phyloP scores from a whole-genome alignment of 2,113 vertebrate genomes.

The Paraplagusia blochii region DNA sequence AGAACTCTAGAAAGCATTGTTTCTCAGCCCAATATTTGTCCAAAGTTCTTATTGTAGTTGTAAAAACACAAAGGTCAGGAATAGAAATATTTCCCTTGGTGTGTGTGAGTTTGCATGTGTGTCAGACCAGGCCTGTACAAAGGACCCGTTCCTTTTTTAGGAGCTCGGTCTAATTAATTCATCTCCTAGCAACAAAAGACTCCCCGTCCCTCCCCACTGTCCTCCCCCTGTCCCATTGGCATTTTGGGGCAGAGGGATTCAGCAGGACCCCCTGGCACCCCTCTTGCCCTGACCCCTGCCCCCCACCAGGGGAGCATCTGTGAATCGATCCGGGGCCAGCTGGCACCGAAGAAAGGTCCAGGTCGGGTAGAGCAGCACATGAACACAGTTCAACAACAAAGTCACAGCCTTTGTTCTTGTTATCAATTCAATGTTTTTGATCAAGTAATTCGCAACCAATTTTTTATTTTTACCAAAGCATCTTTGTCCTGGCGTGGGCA shows the following conservation, averaged over 20 bases:
- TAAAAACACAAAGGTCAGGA: too few relatives aligned
- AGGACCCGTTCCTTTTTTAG: conserved; percentile 45
- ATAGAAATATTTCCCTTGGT: too few relatives aligned
- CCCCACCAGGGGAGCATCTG: conserved; percentile 77
- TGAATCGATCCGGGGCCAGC: conserved; percentile 76
- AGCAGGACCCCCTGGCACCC: conserved; percentile 69
- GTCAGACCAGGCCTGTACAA: conserved; percentile 30
- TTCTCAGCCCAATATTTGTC: too few relatives aligned
- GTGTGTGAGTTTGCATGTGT: conserved; percentile 23
- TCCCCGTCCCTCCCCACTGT: conserved; percentile 14
- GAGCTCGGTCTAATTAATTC: conserved; percentile 72
- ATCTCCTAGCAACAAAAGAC: conserved; percentile 61
- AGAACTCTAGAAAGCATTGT: too few relatives aligned
- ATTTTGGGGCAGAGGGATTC: conserved; percentile 69
- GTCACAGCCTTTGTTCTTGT: background rate
- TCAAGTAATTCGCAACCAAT: too few relatives aligned
- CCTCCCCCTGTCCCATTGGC: conserved; percentile 61
- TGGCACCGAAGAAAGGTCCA: conserved; percentile 58
- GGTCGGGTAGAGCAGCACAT: conserved; percentile 40
- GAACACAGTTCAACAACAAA: conserved; percentile 12
- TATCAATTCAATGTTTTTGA: too few relatives aligned
- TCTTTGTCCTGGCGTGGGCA: too few relatives aligned
- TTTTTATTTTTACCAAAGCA: too few relatives aligned
- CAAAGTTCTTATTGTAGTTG: too few relatives aligned
- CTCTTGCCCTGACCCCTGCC: conserved; percentile 70